These are phyloP conservation scores for Dipodomys spectabilis DNA, from an alignment of 2,113 vertebrate species.

Conservation along the genomic window DNA sequence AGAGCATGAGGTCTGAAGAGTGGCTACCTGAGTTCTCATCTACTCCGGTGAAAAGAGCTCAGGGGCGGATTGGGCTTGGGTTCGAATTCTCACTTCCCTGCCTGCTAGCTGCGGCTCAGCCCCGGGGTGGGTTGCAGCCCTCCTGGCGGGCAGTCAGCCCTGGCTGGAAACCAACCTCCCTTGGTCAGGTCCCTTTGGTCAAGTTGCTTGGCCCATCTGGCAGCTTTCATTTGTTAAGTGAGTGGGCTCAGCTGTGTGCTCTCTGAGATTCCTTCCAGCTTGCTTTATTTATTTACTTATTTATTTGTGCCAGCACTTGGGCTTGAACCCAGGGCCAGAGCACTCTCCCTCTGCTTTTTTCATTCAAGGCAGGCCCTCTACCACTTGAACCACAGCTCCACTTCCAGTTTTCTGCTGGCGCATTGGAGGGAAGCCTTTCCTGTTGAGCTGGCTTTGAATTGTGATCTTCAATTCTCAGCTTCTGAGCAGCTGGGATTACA, in stretches of 20 bases:
- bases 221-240: not conserved
- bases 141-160: not conserved
- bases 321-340: no score
- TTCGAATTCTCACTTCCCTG: not conserved
- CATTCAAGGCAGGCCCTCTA: no score
- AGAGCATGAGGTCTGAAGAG: no score
- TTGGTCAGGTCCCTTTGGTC: not conserved
- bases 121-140: not conserved
- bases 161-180: not conserved
- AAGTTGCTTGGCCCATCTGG: not conserved
- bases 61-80: not conserved
- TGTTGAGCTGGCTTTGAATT: no score
- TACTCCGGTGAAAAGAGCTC: not conserved
- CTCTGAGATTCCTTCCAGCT: not conserved
- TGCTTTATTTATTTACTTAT: no score
- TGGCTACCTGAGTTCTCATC: not conserved
- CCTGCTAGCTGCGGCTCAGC: not conserved
- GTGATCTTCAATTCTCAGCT: no score
- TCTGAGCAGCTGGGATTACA: no score
- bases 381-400: no score
- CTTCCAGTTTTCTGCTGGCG: no score
- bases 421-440: no score
- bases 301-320: no score
- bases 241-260: not conserved
- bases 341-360: no score